Base-by-base conservation (phyloP, 2,113 vertebrate genomes). In the Toxotes chatareus region DNA sequence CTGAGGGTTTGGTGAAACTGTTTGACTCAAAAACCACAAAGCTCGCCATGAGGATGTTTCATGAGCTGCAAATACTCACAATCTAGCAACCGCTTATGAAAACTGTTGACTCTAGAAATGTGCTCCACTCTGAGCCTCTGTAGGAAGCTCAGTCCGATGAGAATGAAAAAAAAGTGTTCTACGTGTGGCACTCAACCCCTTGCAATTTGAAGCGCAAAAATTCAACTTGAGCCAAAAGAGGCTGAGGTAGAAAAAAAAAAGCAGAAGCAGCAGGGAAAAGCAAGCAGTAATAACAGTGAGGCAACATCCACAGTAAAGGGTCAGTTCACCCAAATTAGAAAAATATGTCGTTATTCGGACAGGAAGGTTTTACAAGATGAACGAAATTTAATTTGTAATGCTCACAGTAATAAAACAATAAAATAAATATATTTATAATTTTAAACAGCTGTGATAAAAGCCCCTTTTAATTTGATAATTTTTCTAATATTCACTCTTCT, bases 201-300 rank as follows among this genome's bases (percentile, higher is more conserved):
- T 31, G 27, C 55, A 78, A 64, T 27, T 14, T 44, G 14, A 70
- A 36, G 59, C 12, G 0, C 17, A 64, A 64, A 67, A 27, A 53
- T 32, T 56, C 19, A 57, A 81, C 44, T 46, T 12, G 21, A 71
- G 36, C 34, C 36, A 17, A 76, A 27, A 55, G 21, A 55, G 21
- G 21, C n/a, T 55, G 13, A 61, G 69, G 56, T 21, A 53, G 57
- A 74, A 57, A 32, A 64, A 68, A 66, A 34, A 5, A 4, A 40
- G 17, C 16, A 49, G 11, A 51, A n/a, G 49, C 49, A 21, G 49
- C 17, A 17, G n/a, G 47, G 47, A 23, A 42, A 57, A 64, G 21
- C 42, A 68, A 56, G 42, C 57, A 34, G 11, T 16, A 8, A 21
- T 5, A 55, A 64, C 49, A n/a, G 34, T 40, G 42, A 47, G 21